Evolutionary conservation across 2,888 invertebrate genomes (phyloP).

Genomic region (Urechis unicinctus): DNA sequence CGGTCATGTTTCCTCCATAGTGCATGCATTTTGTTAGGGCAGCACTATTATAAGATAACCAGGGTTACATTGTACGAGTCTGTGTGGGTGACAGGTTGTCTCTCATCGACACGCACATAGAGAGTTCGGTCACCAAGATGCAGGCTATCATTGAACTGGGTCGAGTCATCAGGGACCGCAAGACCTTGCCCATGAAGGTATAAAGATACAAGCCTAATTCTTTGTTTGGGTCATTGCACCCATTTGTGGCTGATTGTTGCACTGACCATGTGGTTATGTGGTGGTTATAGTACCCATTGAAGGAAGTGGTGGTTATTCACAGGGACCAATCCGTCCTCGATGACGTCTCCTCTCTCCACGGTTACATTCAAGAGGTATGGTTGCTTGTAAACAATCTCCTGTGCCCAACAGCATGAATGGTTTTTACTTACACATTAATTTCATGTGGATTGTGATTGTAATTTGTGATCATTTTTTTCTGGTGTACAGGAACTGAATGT

Average conservation of each 20-base stretch:
- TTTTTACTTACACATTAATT: not conserved
- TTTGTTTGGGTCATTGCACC: not conserved
- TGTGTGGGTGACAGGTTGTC: too few relatives aligned
- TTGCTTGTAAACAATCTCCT: too few relatives aligned
- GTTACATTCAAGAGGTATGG: slow-evolving; percentile 71
- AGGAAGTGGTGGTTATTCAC: slow-evolving; percentile 89
- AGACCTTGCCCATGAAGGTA: slow-evolving; percentile 83
- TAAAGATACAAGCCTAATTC: not conserved
- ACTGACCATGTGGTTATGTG: too few relatives aligned
- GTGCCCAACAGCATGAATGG: not conserved
- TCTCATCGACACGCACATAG: slow-evolving; percentile 77
- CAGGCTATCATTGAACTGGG: slow-evolving; percentile 92
- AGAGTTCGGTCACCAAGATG: slow-evolving; percentile 84
- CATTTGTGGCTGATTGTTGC: not conserved
- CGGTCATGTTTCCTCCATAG: too few relatives aligned
- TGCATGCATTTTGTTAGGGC: too few relatives aligned
- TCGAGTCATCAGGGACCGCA: slow-evolving; percentile 83
- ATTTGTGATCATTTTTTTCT: not conserved
- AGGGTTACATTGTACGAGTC: too few relatives aligned
- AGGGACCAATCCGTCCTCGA: slow-evolving; percentile 70
- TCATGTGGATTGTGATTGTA: not conserved
- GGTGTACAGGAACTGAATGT: slow-evolving; percentile 76
- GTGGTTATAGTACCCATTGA: slow-evolving; percentile 78
- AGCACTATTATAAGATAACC: not conserved
- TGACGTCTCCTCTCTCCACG: slow-evolving; percentile 71